A percentile compares a stretch with the other conserved stretches of the same genome.
These are phyloP conservation scores for Mythimna pallens DNA, from an alignment of 2,888 invertebrate species.

Conservation along the genomic window DNA sequence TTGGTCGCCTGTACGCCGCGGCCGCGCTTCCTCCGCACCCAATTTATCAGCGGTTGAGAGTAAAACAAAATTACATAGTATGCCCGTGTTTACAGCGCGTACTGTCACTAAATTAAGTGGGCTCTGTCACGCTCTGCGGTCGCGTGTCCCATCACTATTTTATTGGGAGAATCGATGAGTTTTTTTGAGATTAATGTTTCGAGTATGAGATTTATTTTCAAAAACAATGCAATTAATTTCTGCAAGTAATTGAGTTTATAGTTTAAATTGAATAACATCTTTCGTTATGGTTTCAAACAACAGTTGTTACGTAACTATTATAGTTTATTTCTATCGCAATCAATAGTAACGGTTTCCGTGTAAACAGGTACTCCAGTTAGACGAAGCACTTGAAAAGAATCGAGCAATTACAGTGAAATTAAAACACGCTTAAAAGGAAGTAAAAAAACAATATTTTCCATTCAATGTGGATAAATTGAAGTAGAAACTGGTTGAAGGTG, in stretches of 20 bases:
- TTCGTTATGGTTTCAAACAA: neutral
- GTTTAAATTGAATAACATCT: constrained; percentile 29
- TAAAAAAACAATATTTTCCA: constrained; percentile 37
- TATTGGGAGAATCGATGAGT: constrained; percentile 54
- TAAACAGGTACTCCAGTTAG: constrained; percentile 30
- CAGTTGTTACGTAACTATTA: neutral
- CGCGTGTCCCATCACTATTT: constrained; percentile 60
- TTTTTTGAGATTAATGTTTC: constrained; percentile 54
- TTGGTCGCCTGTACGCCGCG: constrained; percentile 79
- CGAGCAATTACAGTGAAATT: constrained; percentile 56
- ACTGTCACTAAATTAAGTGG: constrained; percentile 71
- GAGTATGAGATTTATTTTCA: constrained; percentile 44
- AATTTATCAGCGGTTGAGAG: constrained; percentile 79
- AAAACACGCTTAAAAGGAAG: constrained; percentile 51
- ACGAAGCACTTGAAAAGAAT: constrained; percentile 51
- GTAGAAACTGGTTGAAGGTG: constrained; percentile 46
- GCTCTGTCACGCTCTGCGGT: constrained; percentile 64
- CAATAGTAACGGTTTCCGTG: constrained; percentile 1
- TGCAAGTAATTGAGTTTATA: constrained; percentile 17
- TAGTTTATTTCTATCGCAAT: neutral
- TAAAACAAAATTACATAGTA: constrained; percentile 77
- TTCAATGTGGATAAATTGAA: constrained; percentile 55
- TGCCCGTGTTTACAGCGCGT: constrained; percentile 65
- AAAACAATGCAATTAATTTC: constrained; percentile 42
- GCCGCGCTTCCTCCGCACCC: constrained; percentile 73